Evolutionary conservation across 2,113 vertebrate genomes (phyloP).

Genomic region (Pungitius pungitius): DNA sequence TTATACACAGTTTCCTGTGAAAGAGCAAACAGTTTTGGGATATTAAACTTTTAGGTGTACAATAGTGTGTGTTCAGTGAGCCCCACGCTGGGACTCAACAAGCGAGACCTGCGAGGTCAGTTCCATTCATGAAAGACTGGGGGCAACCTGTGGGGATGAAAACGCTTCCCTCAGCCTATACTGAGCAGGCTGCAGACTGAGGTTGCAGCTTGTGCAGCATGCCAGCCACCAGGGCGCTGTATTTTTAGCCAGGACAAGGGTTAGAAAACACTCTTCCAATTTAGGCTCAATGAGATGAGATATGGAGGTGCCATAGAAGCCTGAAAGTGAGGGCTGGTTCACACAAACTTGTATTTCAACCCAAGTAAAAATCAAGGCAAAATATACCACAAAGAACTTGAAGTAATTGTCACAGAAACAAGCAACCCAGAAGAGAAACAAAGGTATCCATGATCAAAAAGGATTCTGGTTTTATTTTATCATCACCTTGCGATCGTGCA

Average conservation of each 20-base stretch:
- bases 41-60: slow-evolving; percentile 9
- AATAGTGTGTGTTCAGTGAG: slow-evolving; percentile 32
- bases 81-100: slow-evolving; percentile 46
- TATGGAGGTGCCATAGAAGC: slow-evolving; percentile 14
- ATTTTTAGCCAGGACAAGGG: slow-evolving; percentile 63
- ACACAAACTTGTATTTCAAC: slow-evolving; percentile 11
- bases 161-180: slow-evolving; percentile 62
- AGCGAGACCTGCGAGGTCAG: slow-evolving; percentile 59
- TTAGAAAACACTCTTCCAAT: slow-evolving; percentile 37
- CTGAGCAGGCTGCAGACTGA: slow-evolving; percentile 35
- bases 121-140: slow-evolving; percentile 64
- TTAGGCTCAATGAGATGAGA: slow-evolving; percentile 32
- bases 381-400: too few species aligned
- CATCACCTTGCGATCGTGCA: slow-evolving; percentile 33
- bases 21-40: background rate
- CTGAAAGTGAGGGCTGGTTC: slow-evolving; percentile 1
- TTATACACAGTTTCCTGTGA: slow-evolving; percentile 3
- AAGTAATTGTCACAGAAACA: too few species aligned
- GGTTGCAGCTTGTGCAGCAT: slow-evolving; percentile 55
- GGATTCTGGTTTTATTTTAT: slow-evolving; percentile 47
- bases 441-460: too few species aligned
- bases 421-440: too few species aligned
- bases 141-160: slow-evolving; percentile 60
- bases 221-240: slow-evolving; percentile 50
- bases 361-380: background rate